Conservation (phyloP, 2,888 invertebrate species). For the Pollenia amentaria region DNA sequence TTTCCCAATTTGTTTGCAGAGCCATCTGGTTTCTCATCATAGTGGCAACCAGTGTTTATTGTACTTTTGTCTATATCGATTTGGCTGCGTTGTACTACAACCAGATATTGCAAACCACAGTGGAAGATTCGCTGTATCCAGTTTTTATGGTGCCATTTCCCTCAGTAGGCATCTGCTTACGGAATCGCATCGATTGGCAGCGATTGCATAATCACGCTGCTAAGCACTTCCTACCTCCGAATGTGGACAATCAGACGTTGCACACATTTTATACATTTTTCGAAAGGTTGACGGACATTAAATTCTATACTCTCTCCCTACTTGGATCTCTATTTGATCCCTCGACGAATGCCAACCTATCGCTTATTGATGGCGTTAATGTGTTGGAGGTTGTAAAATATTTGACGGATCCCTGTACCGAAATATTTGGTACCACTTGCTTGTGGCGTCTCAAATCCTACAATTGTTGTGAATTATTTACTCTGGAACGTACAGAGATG, state of each 20-base stretch:
- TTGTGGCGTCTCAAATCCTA: constrained; percentile 84
- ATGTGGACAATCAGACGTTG: constrained; percentile 75
- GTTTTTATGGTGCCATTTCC: constrained; percentile 81
- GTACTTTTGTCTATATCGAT: constrained; percentile 79
- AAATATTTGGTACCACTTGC: constrained; percentile 83
- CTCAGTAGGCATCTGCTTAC: constrained; percentile 81
- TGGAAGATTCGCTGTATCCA: constrained; percentile 81
- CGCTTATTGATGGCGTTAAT: constrained; percentile 78
- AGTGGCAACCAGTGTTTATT: constrained; percentile 77
- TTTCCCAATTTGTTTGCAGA: constrained; percentile 69
- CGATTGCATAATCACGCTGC: constrained; percentile 77
- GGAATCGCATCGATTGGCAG: constrained; percentile 80
- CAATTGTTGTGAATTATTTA: constrained; percentile 85
- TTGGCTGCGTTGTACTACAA: constrained; percentile 78
- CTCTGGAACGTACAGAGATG: constrained; percentile 84
- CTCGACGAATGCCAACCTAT: constrained; percentile 66
- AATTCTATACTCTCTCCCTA: constrained; percentile 75
- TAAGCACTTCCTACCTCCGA: constrained; percentile 78
- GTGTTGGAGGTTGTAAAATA: constrained; percentile 77
- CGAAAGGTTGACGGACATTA: constrained; percentile 75
- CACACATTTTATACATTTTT: constrained; percentile 79
- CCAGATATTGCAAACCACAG: constrained; percentile 80
- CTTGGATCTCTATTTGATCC: constrained; percentile 76
- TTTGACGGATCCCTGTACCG: constrained; percentile 79
- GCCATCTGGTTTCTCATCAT: constrained; percentile 80